Conservation (phyloP, 2,888 invertebrate genomes). For the Steinernema hermaphroditum region DNA sequence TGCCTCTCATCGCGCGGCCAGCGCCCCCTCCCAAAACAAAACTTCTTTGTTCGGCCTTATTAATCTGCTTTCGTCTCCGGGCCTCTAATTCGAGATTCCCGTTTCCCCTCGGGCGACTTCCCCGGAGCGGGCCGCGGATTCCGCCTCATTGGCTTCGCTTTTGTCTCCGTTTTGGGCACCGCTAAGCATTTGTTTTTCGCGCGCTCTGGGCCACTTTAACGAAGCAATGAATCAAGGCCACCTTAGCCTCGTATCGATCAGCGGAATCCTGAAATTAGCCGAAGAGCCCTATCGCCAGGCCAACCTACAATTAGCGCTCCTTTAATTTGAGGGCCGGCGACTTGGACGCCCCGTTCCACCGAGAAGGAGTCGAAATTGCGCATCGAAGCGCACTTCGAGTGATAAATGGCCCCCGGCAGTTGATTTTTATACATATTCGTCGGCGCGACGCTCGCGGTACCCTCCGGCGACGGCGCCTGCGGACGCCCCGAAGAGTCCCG, state of each 20-base stretch:
- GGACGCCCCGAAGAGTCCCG: neutral
- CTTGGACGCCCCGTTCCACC: neutral
- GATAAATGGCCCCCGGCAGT: slow-evolving; percentile 17
- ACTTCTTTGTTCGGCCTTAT: slow-evolving; percentile 16
- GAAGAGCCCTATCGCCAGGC: neutral
- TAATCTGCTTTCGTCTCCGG: slow-evolving; percentile 10
- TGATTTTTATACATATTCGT: slow-evolving; percentile 25
- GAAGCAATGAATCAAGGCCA: slow-evolving; percentile 5
- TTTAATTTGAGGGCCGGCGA: neutral
- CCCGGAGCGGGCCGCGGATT: slow-evolving; percentile 10
- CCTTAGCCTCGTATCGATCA: neutral
- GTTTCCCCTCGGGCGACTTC: neutral
- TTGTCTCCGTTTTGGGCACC: slow-evolving; percentile 26
- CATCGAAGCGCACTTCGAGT: slow-evolving; percentile 26
- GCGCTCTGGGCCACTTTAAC: slow-evolving; percentile 10
- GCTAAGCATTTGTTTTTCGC: slow-evolving; percentile 26
- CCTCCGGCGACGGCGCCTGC: neutral
- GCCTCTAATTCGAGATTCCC: neutral
- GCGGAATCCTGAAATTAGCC: neutral
- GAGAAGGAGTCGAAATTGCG: slow-evolving; percentile 14
- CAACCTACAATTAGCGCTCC: neutral
- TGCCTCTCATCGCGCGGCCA: neutral
- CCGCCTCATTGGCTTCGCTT: slow-evolving; percentile 28
- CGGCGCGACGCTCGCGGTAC: neutral
- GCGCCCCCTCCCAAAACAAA: neutral